phyloP scores from a whole-genome alignment of 23 tunicate species.

The Phallusia fumigata region DNA sequence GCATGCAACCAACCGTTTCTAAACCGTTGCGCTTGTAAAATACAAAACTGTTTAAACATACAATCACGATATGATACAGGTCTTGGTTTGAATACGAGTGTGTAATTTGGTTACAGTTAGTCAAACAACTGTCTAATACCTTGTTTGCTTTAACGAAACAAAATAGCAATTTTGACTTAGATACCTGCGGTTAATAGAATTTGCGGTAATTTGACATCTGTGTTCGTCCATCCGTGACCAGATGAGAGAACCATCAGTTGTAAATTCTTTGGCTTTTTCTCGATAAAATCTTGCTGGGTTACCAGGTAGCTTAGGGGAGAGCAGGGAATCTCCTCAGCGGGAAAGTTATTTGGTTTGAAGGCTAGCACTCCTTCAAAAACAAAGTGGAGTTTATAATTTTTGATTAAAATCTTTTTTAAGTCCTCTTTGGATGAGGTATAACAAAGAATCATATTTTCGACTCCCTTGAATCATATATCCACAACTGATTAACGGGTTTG shows the following conservation, averaged over 20 bases:
- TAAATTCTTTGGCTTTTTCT: neutral
- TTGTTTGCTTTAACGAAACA: neutral
- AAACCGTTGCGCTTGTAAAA: no score
- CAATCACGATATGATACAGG: no score
- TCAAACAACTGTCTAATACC: neutral
- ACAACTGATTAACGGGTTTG: no score
- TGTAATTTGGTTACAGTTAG: no score
- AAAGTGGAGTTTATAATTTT: no score
- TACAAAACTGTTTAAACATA: no score
- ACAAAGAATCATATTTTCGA: no score
- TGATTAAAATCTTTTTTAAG: no score
- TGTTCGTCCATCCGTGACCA: constrained; percentile 54
- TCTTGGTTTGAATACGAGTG: no score
- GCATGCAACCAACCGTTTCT: no score
- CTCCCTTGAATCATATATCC: no score
- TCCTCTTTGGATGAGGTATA: no score
- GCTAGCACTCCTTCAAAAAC: constrained; percentile 51
- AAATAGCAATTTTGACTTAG: neutral
- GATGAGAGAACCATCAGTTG: constrained; percentile 51
- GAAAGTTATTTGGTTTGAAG: constrained; percentile 55
- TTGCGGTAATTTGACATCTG: neutral
- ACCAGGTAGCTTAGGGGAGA: constrained; percentile 37
- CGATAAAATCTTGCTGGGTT: constrained; percentile 28
- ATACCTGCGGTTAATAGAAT: constrained; percentile 8
- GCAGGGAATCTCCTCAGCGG: constrained; percentile 18